Conservation (phyloP, 1,140 invertebrate species). For the Ephestia elutella region DNA sequence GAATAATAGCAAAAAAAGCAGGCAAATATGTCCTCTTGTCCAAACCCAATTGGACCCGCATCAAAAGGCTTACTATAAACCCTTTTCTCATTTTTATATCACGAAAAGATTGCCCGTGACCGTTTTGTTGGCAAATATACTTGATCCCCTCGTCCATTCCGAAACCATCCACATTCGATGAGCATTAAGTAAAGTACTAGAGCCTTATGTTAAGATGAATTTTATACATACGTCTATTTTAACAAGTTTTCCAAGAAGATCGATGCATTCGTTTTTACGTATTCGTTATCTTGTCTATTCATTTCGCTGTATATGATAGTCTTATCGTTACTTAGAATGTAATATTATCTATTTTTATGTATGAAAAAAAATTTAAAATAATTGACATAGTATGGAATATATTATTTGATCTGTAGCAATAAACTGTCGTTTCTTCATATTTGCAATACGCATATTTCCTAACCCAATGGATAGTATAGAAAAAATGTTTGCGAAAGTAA, state of each 20-base stretch:
- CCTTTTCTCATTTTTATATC: slow-evolving; percentile 67
- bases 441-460: slow-evolving; percentile 67
- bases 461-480: slow-evolving; percentile 63
- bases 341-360: slow-evolving; percentile 9
- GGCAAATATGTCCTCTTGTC: slow-evolving; percentile 62
- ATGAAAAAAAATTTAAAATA: neutral
- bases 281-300: slow-evolving; percentile 51
- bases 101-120: slow-evolving; percentile 61
- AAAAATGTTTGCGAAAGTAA: slow-evolving; percentile 66
- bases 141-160: slow-evolving; percentile 45
- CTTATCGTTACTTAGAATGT: slow-evolving; percentile 51
- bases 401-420: neutral
- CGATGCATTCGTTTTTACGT: slow-evolving; percentile 21
- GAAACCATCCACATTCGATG: slow-evolving; percentile 9
- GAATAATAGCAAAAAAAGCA: slow-evolving; percentile 59
- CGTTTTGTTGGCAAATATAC: slow-evolving; percentile 62
- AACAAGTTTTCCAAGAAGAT: neutral
- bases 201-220: neutral
- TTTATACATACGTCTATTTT: neutral
- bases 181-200: neutral
- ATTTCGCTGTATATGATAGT: slow-evolving; percentile 57
- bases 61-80: slow-evolving; percentile 67
- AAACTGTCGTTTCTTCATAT: slow-evolving; percentile 12
- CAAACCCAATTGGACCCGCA: slow-evolving; percentile 66
- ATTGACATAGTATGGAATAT: neutral